phyloP scores from a whole-genome alignment of 2,797 vertebrate species.

The Pangasius larnaudii region DNA sequence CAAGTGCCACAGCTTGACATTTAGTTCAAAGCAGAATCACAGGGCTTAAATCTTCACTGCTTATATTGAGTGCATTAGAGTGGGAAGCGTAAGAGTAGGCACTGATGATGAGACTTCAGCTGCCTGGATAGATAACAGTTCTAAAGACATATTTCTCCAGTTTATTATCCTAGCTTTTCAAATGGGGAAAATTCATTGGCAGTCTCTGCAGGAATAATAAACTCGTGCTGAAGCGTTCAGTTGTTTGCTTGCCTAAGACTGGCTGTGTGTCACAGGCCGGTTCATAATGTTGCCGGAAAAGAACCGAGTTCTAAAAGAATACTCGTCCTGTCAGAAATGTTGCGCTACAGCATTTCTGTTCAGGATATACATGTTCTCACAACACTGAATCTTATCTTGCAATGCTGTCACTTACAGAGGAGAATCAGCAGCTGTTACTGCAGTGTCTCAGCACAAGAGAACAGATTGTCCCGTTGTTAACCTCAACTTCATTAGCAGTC shows the following conservation, averaged over 20 bases:
- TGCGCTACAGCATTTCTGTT: background rate
- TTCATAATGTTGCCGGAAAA: slow-evolving; percentile 4
- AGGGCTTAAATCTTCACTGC: slow-evolving; percentile 11
- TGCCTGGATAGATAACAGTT: slow-evolving; percentile 30
- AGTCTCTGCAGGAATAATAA: slow-evolving; percentile 15
- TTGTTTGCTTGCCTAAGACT: background rate
- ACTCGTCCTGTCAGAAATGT: background rate
- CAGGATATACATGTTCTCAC: background rate
- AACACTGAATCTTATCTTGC: slow-evolving; percentile 32
- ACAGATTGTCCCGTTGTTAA: slow-evolving; percentile 73
- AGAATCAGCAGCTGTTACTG: slow-evolving; percentile 84
- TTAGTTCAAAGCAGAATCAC: slow-evolving; percentile 24
- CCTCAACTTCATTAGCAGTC: slow-evolving; percentile 64
- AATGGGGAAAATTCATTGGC: background rate
- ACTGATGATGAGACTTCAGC: slow-evolving; percentile 19
- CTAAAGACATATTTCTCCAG: background rate
- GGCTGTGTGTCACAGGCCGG: background rate
- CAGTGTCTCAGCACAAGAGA: slow-evolving; percentile 58
- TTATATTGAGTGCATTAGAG: slow-evolving; percentile 18
- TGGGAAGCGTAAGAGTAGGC: slow-evolving; percentile 4
- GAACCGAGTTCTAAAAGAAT: background rate
- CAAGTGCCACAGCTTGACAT: slow-evolving; percentile 26
- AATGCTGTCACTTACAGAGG: slow-evolving; percentile 73
- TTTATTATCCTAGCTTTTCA: slow-evolving; percentile 13
- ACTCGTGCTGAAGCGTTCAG: background rate